A percentile compares a stretch with the other conserved stretches of the same genome.
Conservation (phyloP, 2,113 vertebrate species). For the Syngnathoides biaculeatus region DNA sequence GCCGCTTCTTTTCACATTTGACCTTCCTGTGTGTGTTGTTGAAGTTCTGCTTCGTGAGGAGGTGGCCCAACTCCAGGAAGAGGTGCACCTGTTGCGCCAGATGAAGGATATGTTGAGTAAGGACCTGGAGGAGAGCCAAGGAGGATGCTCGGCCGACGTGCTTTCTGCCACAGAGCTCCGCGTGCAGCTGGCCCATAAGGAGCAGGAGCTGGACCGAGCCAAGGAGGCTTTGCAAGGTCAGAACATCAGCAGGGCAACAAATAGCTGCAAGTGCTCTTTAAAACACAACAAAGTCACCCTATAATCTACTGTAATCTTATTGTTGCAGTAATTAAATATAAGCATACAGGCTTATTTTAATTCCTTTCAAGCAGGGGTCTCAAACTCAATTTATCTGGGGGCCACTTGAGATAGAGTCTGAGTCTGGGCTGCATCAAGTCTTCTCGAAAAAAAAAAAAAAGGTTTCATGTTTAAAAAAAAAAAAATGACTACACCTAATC, state of each 20-base stretch:
- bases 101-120: slow-evolving; percentile 98
- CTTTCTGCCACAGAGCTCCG: slow-evolving; percentile 92
- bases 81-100: slow-evolving; percentile 93
- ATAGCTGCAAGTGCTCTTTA: slow-evolving; percentile 1
- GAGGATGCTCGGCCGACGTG: slow-evolving; percentile 84
- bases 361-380: background rate
- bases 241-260: slow-evolving; percentile 13
- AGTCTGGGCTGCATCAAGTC: no score
- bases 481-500: no score
- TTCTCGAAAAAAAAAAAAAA: no score
- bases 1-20: background rate
- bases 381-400: no score
- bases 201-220: slow-evolving; percentile 91
- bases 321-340: background rate
- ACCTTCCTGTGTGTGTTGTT: slow-evolving; percentile 7
- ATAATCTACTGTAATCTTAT: background rate
- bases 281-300: slow-evolving; percentile 6
- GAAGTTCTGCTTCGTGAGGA: slow-evolving; percentile 91
- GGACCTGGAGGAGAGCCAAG: slow-evolving; percentile 92
- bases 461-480: no score
- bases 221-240: slow-evolving; percentile 95
- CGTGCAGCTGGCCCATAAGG: slow-evolving; percentile 94
- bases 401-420: no score
- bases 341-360: background rate
- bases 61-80: slow-evolving; percentile 93